Evolutionary conservation across 2,113 vertebrate genomes (phyloP), one percentile per base, ranked within the genome.

Genomic region (Ifrita kowaldi): DNA sequence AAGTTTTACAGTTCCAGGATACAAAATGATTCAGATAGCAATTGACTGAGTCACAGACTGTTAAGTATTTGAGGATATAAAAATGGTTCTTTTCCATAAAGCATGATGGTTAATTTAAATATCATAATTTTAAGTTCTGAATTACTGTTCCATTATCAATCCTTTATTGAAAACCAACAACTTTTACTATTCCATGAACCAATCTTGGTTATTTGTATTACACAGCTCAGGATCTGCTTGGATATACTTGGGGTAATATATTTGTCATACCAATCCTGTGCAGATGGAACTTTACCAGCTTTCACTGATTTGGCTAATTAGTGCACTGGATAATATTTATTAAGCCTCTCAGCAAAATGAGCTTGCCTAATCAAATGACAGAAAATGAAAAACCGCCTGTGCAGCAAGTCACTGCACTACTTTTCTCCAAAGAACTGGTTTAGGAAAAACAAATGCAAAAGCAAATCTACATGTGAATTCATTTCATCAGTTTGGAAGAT

Each of bases 1-100:
- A 86, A 44, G 30, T 70, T 83, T 80, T 76, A 70, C 21, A 70
- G 35, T 77, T 95, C 19, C 16, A 69, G 55, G 49, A 50, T 63
- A 69, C 14, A 76, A 88, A 94, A 60, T 65, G 4, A 95, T 88
- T 89, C 93, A 93, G 79, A 93, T 39, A 68, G n/a, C 76, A 94
- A 83, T 50, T 83, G 65, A 35, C 67, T 87, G 87, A 96, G 59
- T 91, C 75, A 93, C 46, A 83, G 63, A 64, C 20, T 80, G 30
- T 37, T 83, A 83, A 91, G 84, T 70, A 80, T 74, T 87, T 85
- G 81, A 89, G 41, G 74, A 89, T 55, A 50, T 26, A 30, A 65
- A 89, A 71, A 85, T 16, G 4, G 10, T 47, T 91, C 30, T 79
- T 93, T 80, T 83, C 30, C 78, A 50, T 65, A 37, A 94, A 84